phyloP scores from a whole-genome alignment of 35 echinoderm and acorn worm genomes.

The Amphiura filiformis region DNA sequence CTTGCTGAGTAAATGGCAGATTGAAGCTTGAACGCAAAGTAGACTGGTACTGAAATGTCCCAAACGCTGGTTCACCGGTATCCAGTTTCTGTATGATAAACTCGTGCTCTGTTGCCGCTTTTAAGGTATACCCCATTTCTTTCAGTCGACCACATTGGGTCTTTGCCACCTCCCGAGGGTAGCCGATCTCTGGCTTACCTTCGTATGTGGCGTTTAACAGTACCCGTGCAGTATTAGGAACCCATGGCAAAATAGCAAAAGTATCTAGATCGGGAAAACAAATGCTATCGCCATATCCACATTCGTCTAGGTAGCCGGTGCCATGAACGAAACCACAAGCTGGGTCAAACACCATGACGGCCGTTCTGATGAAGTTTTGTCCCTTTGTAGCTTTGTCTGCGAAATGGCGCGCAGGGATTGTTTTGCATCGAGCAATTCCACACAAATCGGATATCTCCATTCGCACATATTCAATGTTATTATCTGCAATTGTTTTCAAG shows the following conservation, averaged over 20 bases:
- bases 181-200: slow-evolving; percentile 15
- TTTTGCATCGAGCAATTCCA: slow-evolving; percentile 48
- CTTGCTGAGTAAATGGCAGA: background rate
- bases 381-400: slow-evolving; percentile 53
- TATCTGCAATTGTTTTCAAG: slow-evolving; percentile 4
- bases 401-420: slow-evolving; percentile 60
- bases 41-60: slow-evolving; percentile 21
- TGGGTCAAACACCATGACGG: slow-evolving; percentile 34
- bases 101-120: slow-evolving; percentile 60
- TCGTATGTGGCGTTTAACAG: slow-evolving; percentile 34
- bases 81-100: slow-evolving; percentile 44
- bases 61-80: slow-evolving; percentile 29
- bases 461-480: slow-evolving; percentile 55
- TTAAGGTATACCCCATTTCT: slow-evolving; percentile 49
- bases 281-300: slow-evolving; percentile 30
- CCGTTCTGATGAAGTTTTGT: slow-evolving; percentile 9
- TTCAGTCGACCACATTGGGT: slow-evolving; percentile 49
- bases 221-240: slow-evolving; percentile 43
- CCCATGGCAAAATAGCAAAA: slow-evolving; percentile 58
- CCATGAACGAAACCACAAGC: background rate
- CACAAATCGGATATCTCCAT: slow-evolving; percentile 58
- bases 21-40: too few relatives aligned
- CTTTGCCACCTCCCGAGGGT: slow-evolving; percentile 45
- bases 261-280: slow-evolving; percentile 68
- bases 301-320: slow-evolving; percentile 16